phyloP scores from a whole-genome alignment of 2,113 vertebrate species.

The Aldabrachelys gigantea region DNA sequence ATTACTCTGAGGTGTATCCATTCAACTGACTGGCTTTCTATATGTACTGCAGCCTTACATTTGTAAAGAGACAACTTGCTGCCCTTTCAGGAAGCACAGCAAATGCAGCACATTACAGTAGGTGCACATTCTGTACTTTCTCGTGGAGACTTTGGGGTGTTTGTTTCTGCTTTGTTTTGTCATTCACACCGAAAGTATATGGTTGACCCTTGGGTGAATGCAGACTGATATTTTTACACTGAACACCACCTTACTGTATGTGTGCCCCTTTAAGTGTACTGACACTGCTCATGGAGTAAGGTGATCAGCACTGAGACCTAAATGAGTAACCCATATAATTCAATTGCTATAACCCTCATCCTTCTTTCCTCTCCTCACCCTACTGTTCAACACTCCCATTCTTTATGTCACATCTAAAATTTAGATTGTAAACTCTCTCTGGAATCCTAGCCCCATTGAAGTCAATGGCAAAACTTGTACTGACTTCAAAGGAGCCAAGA shows the following conservation, averaged over 20 bases:
- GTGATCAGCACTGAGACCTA: background rate
- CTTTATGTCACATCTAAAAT: background rate
- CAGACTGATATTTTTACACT: background rate
- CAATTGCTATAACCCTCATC: background rate
- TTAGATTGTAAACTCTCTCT: background rate
- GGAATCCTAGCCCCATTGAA: background rate
- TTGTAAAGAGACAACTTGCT: background rate
- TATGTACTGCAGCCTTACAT: background rate
- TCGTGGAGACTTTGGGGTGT: background rate
- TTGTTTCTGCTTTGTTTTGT: background rate
- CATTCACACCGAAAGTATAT: background rate
- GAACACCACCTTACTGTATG: no score
- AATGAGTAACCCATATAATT: background rate
- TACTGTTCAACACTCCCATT: background rate
- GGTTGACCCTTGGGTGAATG: background rate
- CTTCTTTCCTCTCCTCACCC: background rate
- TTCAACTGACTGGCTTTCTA: background rate
- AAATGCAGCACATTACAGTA: background rate
- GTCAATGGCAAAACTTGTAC: background rate
- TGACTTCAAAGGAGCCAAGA: background rate
- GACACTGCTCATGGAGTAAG: background rate
- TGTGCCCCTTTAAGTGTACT: background rate
- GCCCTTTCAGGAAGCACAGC: background rate
- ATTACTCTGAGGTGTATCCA: background rate
- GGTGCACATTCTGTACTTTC: background rate